phyloP scores from a whole-genome alignment of 2,888 invertebrate genomes.

The Bruchidius siliquastri region DNA sequence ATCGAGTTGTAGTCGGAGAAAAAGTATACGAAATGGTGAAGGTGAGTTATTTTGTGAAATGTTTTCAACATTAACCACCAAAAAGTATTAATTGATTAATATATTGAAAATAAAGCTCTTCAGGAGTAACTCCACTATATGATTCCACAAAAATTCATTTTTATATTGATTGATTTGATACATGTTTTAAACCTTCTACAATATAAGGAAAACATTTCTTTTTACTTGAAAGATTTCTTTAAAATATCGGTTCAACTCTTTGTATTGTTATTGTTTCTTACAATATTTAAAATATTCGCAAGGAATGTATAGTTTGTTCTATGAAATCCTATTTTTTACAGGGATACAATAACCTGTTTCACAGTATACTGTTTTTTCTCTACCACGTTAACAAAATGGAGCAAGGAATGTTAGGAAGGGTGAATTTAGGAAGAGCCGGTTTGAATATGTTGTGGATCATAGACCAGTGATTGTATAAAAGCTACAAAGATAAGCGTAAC shows the following conservation, averaged over 20 bases:
- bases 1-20: conserved; percentile 61
- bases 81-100: conserved; percentile 2
- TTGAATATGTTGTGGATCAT: conserved; percentile 83
- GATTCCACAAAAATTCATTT: no score
- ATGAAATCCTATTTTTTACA: conserved; percentile 30
- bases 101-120: no score
- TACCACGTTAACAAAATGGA: conserved; percentile 69
- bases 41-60: conserved; percentile 41
- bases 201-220: no score
- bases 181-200: no score
- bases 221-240: no score
- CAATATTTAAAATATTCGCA: no score
- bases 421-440: conserved; percentile 72
- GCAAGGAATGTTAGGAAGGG: conserved; percentile 70
- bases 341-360: conserved; percentile 86
- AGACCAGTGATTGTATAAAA: conserved; percentile 23
- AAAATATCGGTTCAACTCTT: not conserved
- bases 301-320: no score
- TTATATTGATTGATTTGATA: no score
- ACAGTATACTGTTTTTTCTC: conserved; percentile 77
- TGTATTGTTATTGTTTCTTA: no score
- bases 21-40: conserved; percentile 64
- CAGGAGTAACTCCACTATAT: no score
- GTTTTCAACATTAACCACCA: not conserved
- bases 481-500: conserved; percentile 6